Base-by-base conservation (phyloP, 2,797 vertebrate species). In the Erethizon dorsatum region DNA sequence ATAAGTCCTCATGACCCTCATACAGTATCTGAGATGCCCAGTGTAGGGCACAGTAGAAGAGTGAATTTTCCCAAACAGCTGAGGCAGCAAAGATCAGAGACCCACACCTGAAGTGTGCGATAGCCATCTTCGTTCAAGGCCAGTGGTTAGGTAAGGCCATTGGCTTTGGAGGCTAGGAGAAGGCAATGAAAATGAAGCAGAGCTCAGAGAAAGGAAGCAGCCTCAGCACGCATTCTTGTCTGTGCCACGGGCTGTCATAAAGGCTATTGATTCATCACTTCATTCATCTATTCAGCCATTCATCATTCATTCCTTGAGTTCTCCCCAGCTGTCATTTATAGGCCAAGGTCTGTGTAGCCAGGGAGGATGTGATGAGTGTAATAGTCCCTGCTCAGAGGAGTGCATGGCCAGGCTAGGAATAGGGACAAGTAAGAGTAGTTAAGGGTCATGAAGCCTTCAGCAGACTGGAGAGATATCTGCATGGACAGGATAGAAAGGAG, bases 191-290 rank as follows among this genome's bases (percentile, higher is more conserved):
- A 97, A 88, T 61, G 90, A 88, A 93, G 94, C 90, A 88, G n/a
- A 80, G 90, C 89, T 95, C 93, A 96, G 67, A 86, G 85, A 5
- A 17, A 85, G 75, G 85, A 95, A 90, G 82, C 75, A 26, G 83
- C 67, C 88, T 90, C 95, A 77, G 92, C 97, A 73, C 0, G 2
- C 63, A 63, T 73, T 71, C 63, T 82, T 56, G 15, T 31, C 52
- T 24, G 57, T 86, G 94, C 95, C 95, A 95, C 79, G 85, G 61
- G 63, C 85, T 90, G 94, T 97, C 96, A 88, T 12, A 95, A 61
- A 95, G 90, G 92, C 95, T 79, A 83, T 17, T 95, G 95, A 97
- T 88, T 94, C 95, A 96, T 84, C 56, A 67, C 61, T 95, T 90
- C 84, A 52, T 96, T 97, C 92, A 90, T 71, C 93, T 93, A 56